Base-by-base conservation (phyloP, 2,797 vertebrate species). In the Cynopterus sphinx region DNA sequence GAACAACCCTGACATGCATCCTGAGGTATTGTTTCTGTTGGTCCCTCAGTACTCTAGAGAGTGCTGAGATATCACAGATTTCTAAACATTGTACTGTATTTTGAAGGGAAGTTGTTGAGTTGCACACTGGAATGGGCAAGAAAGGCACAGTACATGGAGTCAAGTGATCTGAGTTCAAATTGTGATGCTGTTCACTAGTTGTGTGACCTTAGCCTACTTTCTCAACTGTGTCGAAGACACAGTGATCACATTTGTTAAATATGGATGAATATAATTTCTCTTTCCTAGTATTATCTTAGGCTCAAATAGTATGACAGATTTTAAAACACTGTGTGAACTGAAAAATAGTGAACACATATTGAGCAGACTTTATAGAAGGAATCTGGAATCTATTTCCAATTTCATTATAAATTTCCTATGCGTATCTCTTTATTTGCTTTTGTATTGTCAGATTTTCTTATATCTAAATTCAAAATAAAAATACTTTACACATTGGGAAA, bases 381-480 rank as follows among this genome's bases (percentile, higher is more conserved):
- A 3, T 9, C 13, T 53, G 53, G 51, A 5, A 39, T 39, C 4
- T 49, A 36, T 59, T 65, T 96, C 46, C 3, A 75, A 70, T 33
- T 87, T 71, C 51, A 65, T 53, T 6, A 43, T 53, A 67, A 59
- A 79, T 92, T 77, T 92, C 31, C 8, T 61, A 19, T 51, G 7
- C n/a, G 4, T 11, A 65, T n/a, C 16, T 70, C 46, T 83, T 55
- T 5, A 28, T 91, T 74, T 65, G 71, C 49, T 70, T 65, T 12
- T 63, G 5, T 55, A 43, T 31, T 24, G 16, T 53, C 55, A 92
- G 83, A 74, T 63, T 59, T 85, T 15, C 36, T 81, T 71, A 71
- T 71, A 73, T 79, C 41, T 90, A 81, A 83, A 77, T 67, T 90
- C 36, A 95, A 91, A 95, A 73, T 41, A 43, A 89, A 75, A 88